Conservation (phyloP, 2,797 vertebrate species). For the Halcyon badia region DNA sequence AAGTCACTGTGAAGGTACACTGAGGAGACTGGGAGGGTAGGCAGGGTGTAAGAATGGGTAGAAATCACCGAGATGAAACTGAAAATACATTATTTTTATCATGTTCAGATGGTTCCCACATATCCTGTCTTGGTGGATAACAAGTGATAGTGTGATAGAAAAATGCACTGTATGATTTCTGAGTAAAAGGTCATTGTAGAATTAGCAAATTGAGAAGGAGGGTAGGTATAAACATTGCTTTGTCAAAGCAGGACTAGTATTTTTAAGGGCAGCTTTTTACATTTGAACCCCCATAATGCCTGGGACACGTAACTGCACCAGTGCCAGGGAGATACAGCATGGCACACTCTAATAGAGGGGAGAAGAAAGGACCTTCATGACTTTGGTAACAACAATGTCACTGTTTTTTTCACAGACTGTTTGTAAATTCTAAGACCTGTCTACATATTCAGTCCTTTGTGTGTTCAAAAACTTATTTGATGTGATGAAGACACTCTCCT, state of each 20-base stretch:
- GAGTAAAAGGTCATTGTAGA: not conserved
- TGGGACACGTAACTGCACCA: not conserved
- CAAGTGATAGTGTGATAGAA: not conserved
- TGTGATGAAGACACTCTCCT: slow-evolving; percentile 8
- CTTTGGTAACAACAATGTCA: not conserved
- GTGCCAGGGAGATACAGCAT: not conserved
- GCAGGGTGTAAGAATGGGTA: not conserved
- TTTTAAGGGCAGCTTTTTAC: not conserved
- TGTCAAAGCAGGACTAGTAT: not conserved
- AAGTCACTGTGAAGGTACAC: not conserved
- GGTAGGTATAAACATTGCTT: not conserved
- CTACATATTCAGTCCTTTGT: not conserved
- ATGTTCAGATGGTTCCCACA: not conserved
- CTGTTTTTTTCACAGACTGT: not conserved
- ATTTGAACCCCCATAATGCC: not conserved
- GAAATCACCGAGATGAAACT: not conserved
- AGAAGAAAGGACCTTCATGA: not conserved
- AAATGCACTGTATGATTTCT: not conserved
- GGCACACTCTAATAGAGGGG: not conserved
- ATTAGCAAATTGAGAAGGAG: not conserved
- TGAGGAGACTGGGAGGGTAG: not conserved
- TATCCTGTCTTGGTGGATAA: not conserved
- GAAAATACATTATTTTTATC: not conserved
- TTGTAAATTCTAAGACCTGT: not conserved
- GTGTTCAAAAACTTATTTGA: not conserved